A percentile compares a stretch with the other conserved stretches of the same genome.
Conservation (phyloP, 2,113 vertebrate species). For the Macquaria ambigua region DNA sequence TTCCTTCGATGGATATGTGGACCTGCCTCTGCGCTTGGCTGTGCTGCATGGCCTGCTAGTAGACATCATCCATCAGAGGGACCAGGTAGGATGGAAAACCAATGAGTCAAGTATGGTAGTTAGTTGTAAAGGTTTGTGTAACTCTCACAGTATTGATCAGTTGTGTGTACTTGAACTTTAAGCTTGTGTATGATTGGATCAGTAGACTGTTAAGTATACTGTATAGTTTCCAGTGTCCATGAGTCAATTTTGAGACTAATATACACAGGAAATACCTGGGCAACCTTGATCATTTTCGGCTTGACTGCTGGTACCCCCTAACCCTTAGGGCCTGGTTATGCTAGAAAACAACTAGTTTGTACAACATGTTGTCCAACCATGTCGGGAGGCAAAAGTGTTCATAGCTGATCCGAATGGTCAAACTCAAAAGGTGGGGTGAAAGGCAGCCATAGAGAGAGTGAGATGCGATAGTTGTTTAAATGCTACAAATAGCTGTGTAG, state of each 20-base stretch:
- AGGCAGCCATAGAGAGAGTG: too few species aligned
- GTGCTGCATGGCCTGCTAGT: conserved; percentile 93
- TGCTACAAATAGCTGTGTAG: too few species aligned
- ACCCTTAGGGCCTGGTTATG: background rate
- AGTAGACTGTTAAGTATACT: background rate
- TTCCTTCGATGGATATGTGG: conserved; percentile 89
- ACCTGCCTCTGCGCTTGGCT: conserved; percentile 92
- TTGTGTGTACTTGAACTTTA: background rate
- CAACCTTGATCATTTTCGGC: background rate
- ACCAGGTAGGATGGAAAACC: conserved; percentile 84
- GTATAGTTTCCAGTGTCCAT: background rate
- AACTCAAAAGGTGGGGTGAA: too few species aligned
- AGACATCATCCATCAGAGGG: conserved; percentile 87
- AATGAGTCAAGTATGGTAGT: background rate
- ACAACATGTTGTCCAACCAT: too few species aligned
- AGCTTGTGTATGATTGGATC: background rate
- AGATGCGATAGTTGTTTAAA: too few species aligned
- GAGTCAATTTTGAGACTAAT: background rate
- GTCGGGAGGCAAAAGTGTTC: too few species aligned
- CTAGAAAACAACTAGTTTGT: background rate
- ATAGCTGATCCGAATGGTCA: too few species aligned
- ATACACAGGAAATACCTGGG: background rate
- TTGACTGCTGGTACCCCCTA: background rate
- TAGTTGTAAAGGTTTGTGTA: background rate
- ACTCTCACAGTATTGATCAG: background rate